phyloP scores from a whole-genome alignment of 2,797 vertebrate genomes.

The Mus spretus region DNA sequence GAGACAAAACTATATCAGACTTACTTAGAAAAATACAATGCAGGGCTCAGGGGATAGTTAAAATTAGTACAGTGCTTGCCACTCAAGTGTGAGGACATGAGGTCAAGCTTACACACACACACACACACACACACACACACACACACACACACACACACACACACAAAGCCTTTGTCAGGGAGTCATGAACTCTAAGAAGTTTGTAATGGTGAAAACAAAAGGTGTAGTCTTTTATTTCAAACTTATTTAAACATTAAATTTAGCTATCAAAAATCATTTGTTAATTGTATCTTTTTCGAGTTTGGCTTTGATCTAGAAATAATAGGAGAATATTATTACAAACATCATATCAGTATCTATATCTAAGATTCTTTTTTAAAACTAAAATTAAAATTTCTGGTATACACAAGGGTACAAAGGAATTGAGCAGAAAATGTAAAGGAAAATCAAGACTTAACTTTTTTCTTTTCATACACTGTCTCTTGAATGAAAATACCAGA shows the following conservation, averaged over 20 bases:
- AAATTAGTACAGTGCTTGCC: too few relatives aligned
- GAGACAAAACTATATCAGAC: not conserved
- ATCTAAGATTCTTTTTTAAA: not conserved
- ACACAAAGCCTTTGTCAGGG: not conserved
- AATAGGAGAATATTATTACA: not conserved
- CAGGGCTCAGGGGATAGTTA: not conserved
- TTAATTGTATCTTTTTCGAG: not conserved
- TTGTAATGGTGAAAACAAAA: not conserved
- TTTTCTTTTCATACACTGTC: not conserved
- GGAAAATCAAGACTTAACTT: not conserved
- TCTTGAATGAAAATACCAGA: not conserved
- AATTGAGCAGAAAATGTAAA: not conserved
- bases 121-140: too few relatives aligned
- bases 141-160: too few relatives aligned
- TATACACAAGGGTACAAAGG: too few relatives aligned
- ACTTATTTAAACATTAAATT: not conserved
- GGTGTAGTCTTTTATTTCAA: not conserved
- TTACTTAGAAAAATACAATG: not conserved
- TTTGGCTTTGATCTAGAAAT: not conserved
- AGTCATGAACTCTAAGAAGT: not conserved
- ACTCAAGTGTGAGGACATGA: not conserved
- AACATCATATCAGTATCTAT: not conserved
- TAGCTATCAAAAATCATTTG: not conserved
- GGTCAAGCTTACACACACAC: not conserved
- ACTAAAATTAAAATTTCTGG: not conserved